Conservation (phyloP, 2,888 invertebrate species). For the Plagiodera versicolora region DNA sequence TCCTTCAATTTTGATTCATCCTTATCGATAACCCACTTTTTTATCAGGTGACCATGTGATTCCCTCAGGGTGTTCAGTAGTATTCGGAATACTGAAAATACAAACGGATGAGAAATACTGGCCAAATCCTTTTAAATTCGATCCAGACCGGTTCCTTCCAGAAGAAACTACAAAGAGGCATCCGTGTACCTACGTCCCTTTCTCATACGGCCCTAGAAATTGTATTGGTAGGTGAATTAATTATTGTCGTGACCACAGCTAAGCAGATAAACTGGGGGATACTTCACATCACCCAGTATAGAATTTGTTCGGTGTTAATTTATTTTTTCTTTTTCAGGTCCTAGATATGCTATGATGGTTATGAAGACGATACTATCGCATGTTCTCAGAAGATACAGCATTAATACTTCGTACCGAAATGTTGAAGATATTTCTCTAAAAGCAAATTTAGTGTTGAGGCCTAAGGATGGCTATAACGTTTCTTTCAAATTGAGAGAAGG, state of each 20-base stretch:
- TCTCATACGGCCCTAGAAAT: constrained; percentile 39
- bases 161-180: constrained; percentile 51
- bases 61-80: constrained; percentile 33
- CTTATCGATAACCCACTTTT: no score
- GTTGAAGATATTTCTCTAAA: constrained; percentile 41
- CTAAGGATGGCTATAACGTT: constrained; percentile 42
- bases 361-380: constrained; percentile 36
- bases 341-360: constrained; percentile 39
- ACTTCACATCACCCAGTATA: no score
- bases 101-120: constrained; percentile 58
- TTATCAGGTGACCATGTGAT: constrained; percentile 33
- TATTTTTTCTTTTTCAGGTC: constrained; percentile 26
- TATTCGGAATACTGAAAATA: constrained; percentile 32
- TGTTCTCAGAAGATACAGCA: constrained; percentile 35
- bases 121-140: constrained; percentile 61
- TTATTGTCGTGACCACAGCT: no score
- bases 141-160: constrained; percentile 63
- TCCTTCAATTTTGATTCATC: background rate
- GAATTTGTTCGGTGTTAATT: background rate
- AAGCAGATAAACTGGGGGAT: no score
- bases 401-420: constrained; percentile 37
- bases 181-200: constrained; percentile 33
- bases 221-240: constrained; percentile 33
- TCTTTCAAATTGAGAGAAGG: constrained; percentile 31
- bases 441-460: constrained; percentile 39